These are phyloP conservation scores for Sebastiscus tertius DNA, from an alignment of 2,797 vertebrate genomes.

Conservation along the genomic window DNA sequence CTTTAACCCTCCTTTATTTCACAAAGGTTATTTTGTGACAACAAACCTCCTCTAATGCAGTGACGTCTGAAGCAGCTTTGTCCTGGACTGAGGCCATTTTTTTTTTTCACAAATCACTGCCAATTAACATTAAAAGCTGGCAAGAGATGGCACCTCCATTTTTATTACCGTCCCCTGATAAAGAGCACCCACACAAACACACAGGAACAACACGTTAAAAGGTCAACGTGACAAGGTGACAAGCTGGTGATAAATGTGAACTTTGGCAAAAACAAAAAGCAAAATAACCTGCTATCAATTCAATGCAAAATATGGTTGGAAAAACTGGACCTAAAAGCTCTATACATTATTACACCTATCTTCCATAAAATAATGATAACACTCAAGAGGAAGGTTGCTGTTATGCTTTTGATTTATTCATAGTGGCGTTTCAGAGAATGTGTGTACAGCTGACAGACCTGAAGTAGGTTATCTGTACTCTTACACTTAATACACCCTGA, in stretches of 20 bases:
- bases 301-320: not conserved
- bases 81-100: conserved; percentile 46
- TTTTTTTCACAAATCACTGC: conserved; percentile 55
- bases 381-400: conserved; percentile 1
- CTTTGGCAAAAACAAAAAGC: conserved; percentile 45
- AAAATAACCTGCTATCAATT: not conserved
- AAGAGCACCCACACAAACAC: conserved; percentile 53
- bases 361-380: conserved; percentile 54
- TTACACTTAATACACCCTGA: conserved; percentile 64
- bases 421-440: conserved; percentile 52
- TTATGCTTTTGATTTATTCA: conserved; percentile 63
- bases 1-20: conserved; percentile 40
- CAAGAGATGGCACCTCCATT: conserved; percentile 58
- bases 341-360: conserved; percentile 15
- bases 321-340: not conserved
- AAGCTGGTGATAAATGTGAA: conserved; percentile 48
- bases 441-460: conserved; percentile 69
- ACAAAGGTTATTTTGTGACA: conserved; percentile 49
- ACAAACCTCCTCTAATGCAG: conserved; percentile 36
- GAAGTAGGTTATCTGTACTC: conserved; percentile 71
- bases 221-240: conserved; percentile 66
- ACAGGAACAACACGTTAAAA: conserved; percentile 61
- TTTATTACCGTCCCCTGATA: conserved; percentile 62
- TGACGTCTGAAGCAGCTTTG: conserved; percentile 38
- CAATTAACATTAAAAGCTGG: conserved; percentile 71